A percentile compares a stretch with the other conserved stretches of the same genome.
Conservation (phyloP, 2,113 vertebrate genomes). For the Gavialis gangeticus region DNA sequence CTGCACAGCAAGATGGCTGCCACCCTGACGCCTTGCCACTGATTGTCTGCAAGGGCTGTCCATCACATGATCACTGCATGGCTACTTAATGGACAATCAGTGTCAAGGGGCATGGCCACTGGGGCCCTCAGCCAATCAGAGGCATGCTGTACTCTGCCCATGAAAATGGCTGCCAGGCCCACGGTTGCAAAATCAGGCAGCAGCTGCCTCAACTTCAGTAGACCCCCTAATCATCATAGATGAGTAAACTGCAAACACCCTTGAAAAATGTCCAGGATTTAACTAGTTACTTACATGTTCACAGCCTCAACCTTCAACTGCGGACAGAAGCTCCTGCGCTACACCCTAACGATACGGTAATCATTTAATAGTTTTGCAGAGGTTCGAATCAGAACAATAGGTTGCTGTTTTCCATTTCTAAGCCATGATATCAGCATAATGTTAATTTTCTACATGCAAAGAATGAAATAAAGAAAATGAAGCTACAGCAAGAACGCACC, state of each 20-base stretch:
- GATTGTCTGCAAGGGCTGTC: no score
- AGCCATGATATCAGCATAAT: not conserved
- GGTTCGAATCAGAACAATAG: not conserved
- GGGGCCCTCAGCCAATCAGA: no score
- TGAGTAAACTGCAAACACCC: not conserved
- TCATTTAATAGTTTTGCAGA: not conserved
- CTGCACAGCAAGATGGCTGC: no score
- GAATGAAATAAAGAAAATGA: slow-evolving; percentile 7
- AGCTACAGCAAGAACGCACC: not conserved
- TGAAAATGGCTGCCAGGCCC: no score
- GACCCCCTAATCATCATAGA: not conserved
- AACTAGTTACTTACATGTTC: not conserved
- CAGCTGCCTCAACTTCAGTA: not conserved
- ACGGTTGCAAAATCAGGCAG: no score
- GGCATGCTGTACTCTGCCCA: no score
- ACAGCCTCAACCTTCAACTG: not conserved
- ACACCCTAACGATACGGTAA: not conserved
- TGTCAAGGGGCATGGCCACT: no score
- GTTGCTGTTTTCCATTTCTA: not conserved
- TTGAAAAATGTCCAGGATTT: not conserved
- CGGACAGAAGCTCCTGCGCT: no score
- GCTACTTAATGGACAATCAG: no score
- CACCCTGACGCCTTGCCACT: no score
- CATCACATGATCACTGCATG: no score
- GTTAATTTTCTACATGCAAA: not conserved